phyloP scores from a whole-genome alignment of 2,888 invertebrate species.

The Drosophila birchii region DNA sequence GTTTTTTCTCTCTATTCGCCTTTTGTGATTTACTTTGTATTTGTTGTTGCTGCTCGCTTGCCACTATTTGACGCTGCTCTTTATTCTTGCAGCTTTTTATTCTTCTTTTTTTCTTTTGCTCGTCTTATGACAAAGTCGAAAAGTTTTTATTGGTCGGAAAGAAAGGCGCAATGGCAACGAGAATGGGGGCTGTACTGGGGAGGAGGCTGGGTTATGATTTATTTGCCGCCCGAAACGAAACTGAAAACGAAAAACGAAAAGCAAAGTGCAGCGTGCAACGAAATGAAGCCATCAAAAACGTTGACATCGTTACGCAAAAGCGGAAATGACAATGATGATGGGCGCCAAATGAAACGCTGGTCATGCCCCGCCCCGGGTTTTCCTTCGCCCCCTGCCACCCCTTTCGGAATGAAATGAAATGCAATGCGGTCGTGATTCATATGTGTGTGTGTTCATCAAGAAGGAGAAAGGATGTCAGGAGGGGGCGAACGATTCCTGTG shows the following conservation, averaged over 20 bases:
- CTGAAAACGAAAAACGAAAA: slow-evolving; percentile 55
- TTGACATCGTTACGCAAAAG: slow-evolving; percentile 77
- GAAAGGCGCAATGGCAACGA: slow-evolving; percentile 6
- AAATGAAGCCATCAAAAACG: slow-evolving; percentile 78
- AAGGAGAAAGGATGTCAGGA: slow-evolving; percentile 11
- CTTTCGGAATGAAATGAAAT: slow-evolving; percentile 34
- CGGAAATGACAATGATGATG: slow-evolving; percentile 78
- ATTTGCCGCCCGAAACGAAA: slow-evolving; percentile 62
- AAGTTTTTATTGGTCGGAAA: slow-evolving; percentile 64
- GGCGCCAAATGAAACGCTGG: slow-evolving; percentile 63
- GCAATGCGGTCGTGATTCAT: slow-evolving; percentile 49
- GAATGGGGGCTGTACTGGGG: neutral
- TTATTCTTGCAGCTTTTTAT: slow-evolving; percentile 22
- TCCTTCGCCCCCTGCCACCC: neutral
- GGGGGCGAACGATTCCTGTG: slow-evolving; percentile 7
- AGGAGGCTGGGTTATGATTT: slow-evolving; percentile 64
- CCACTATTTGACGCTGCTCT: slow-evolving; percentile 10
- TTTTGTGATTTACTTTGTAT: slow-evolving; percentile 66
- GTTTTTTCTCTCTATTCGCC: neutral
- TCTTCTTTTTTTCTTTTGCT: slow-evolving; percentile 34
- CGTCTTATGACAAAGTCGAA: slow-evolving; percentile 77
- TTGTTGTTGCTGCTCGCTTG: slow-evolving; percentile 28
- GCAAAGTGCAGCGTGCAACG: slow-evolving; percentile 40
- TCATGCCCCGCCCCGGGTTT: slow-evolving; percentile 8
- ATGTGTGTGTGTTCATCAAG: neutral